Conservation (phyloP, 2,797 vertebrate genomes). For the Crocodylus rhombifer region DNA sequence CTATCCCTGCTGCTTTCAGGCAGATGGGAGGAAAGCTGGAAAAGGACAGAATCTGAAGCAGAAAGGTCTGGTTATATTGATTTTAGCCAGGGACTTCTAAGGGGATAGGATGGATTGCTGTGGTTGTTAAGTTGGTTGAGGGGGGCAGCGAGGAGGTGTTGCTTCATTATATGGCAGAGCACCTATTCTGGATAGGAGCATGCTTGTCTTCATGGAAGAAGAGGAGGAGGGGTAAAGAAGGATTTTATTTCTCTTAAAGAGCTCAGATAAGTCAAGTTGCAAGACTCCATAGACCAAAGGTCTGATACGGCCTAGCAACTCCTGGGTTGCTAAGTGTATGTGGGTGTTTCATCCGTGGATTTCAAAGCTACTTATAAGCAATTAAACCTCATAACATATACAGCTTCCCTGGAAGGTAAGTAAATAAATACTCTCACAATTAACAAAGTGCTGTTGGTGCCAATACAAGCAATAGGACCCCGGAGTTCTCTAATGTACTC, state of each 20-base stretch:
- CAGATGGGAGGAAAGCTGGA: neutral
- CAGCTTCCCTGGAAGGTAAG: neutral
- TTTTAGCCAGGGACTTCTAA: neutral
- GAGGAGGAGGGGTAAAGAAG: neutral
- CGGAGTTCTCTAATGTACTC: neutral
- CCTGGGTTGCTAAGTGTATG: neutral
- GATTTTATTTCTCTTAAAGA: neutral
- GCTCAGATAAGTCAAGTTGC: neutral
- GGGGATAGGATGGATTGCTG: neutral
- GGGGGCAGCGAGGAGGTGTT: neutral
- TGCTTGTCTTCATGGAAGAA: neutral
- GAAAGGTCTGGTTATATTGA: neutral
- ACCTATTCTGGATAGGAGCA: neutral
- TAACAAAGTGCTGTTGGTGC: neutral
- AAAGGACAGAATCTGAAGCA: neutral
- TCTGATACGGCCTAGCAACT: neutral
- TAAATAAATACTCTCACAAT: neutral
- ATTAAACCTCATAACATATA: neutral
- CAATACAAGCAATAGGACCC: neutral
- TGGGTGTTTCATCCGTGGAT: neutral
- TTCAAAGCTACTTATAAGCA: neutral
- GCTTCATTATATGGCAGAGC: neutral
- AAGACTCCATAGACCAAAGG: neutral
- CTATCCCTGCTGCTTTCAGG: neutral
- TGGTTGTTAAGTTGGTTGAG: no score